Percentiles rank a stretch among this genome's conserved stretches.
phyloP scores from a whole-genome alignment of 2,797 vertebrate genomes.

The Microhierax caerulescens region DNA sequence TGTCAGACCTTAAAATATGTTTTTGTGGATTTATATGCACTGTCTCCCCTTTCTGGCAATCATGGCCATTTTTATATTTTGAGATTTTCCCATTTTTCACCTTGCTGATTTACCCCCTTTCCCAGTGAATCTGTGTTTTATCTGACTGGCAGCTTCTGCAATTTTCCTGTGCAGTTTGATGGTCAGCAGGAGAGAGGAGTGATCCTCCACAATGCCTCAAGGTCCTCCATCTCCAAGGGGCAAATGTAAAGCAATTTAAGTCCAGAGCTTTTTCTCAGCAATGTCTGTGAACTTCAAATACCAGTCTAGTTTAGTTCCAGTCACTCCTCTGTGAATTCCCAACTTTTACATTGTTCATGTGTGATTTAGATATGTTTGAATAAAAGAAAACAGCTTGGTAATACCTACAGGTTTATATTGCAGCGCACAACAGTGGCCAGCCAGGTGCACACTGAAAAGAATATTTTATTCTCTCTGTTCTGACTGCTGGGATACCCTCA shows the following conservation, averaged over 20 bases:
- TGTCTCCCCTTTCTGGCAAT: background rate
- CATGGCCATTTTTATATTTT: background rate
- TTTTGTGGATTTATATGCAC: background rate
- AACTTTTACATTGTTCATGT: background rate
- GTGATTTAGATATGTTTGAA: background rate
- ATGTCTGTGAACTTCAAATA: background rate
- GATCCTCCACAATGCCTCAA: background rate
- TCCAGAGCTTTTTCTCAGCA: background rate
- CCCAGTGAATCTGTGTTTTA: background rate
- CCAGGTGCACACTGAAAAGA: background rate
- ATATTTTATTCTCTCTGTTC: conserved; percentile 4
- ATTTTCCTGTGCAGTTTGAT: background rate
- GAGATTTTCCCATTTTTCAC: background rate
- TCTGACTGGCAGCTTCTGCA: background rate
- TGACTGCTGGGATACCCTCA: background rate
- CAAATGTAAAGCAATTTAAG: background rate
- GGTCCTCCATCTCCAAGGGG: background rate
- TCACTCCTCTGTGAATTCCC: background rate
- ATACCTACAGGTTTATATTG: background rate
- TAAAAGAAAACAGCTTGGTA: background rate
- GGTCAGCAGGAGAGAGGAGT: background rate
- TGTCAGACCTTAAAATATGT: background rate
- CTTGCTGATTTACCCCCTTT: background rate
- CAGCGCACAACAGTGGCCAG: background rate
- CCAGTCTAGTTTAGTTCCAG: background rate